Evolutionary conservation across 2,113 vertebrate species (phyloP).

Genomic region (Erinaceus europaeus): DNA sequence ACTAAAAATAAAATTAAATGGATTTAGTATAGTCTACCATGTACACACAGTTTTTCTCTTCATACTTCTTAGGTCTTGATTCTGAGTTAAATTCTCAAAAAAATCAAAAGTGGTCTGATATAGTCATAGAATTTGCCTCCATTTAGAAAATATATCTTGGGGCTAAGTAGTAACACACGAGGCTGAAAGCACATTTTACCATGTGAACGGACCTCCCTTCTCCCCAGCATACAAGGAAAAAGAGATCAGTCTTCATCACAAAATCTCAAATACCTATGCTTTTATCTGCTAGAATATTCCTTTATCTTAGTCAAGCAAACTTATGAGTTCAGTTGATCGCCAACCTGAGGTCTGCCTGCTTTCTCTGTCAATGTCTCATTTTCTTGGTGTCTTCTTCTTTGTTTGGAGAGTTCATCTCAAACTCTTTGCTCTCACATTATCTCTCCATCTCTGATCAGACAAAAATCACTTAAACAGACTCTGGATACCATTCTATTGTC

Average conservation of each 20-base stretch:
- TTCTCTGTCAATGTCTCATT: neutral
- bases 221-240: neutral
- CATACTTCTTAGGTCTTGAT: neutral
- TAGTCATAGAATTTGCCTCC: neutral
- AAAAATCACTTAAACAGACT: neutral
- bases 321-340: neutral
- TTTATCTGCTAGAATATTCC: neutral
- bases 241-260: neutral
- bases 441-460: neutral
- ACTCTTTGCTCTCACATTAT: neutral
- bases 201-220: neutral
- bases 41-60: neutral
- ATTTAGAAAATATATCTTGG: neutral
- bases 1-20: neutral
- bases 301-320: neutral
- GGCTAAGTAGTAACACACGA: neutral
- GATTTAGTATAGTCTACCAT: neutral
- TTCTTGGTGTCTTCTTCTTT: neutral
- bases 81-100: neutral
- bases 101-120: neutral
- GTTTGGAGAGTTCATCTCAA: neutral
- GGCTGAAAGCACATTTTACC: neutral
- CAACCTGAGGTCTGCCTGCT: no score
- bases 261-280: neutral
- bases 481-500: no score